Evolutionary conservation across 2,797 vertebrate genomes (phyloP).

Genomic region (Champsocephalus esox): DNA sequence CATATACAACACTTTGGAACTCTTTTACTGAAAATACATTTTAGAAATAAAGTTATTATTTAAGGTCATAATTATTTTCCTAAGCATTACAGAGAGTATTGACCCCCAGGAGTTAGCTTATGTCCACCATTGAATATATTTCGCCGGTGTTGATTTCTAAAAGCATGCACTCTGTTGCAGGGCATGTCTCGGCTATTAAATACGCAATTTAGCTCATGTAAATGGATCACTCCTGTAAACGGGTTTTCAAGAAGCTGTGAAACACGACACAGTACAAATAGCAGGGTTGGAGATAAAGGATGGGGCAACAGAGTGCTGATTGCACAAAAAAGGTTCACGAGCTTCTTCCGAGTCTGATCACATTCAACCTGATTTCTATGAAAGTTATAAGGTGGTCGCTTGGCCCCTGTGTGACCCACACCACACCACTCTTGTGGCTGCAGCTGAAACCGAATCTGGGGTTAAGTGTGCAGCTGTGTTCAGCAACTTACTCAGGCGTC

Average conservation of each 20-base stretch:
- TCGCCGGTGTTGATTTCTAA: slow-evolving; percentile 87
- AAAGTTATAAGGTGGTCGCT: slow-evolving; percentile 53
- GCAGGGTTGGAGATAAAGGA: slow-evolving; percentile 84
- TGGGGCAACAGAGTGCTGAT: slow-evolving; percentile 74
- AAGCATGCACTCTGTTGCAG: slow-evolving; percentile 82
- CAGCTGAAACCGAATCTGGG: slow-evolving; percentile 64
- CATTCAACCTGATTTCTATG: slow-evolving; percentile 70
- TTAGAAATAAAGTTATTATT: too few relatives aligned
- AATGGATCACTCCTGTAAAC: slow-evolving; percentile 85
- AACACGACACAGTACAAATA: slow-evolving; percentile 84
- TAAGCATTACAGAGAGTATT: slow-evolving; percentile 46
- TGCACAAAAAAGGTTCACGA: slow-evolving; percentile 66
- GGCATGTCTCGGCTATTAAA: slow-evolving; percentile 82
- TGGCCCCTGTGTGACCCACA: slow-evolving; percentile 41
- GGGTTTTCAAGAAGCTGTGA: slow-evolving; percentile 84
- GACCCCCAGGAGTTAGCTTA: slow-evolving; percentile 65
- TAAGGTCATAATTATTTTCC: background rate
- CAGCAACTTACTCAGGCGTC: slow-evolving; percentile 59
- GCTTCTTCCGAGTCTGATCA: slow-evolving; percentile 51
- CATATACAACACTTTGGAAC: too few relatives aligned
- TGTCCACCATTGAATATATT: slow-evolving; percentile 81
- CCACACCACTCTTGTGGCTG: slow-evolving; percentile 46
- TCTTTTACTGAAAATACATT: too few relatives aligned
- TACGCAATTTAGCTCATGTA: slow-evolving; percentile 82
- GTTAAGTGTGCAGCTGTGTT: slow-evolving; percentile 58